Base-by-base conservation (phyloP, 2,888 invertebrate species). In the Ophonus ardosiacus region DNA sequence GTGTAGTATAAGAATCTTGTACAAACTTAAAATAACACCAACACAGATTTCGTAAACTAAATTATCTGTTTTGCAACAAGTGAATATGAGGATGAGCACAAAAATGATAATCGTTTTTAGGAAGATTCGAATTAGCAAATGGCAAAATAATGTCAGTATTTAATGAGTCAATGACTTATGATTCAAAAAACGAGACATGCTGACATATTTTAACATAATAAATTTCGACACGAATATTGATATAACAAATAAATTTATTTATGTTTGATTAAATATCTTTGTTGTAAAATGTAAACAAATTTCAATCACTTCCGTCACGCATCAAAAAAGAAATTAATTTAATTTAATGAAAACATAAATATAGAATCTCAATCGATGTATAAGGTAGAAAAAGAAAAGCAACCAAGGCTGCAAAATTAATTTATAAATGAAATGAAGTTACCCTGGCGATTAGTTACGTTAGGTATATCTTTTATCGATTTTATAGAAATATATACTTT, bases 371-470 rank as follows among this genome's bases (percentile, higher is more conserved):
- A 31, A 68, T 68, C n/a, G 68, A 68, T 68, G 31, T 18, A 40
- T 18, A 13, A 43, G 0, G 13, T 18, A 74, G 0, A 74, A 74
- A 74, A 74, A 18, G 18, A 74, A 74, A 74, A 40, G n/a, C 18
- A 18, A 74, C 43, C 43, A 43, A 43, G 71, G 43, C 10, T 43
- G 13, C 8, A 18, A 74, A 74, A 74, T 74, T 74, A 43, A 74
- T 74, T 40, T 43, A 43, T 68, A 31, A 68, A 68, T 38, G 31
- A n/a, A 68, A 5, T 6, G 68, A 43, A 43, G 18, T 17, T 74
- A 43, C 40, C 18, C 10, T 6, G 40, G 8, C 17, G 40, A 74
- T 74, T 74, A 74, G 71, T 74, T 74, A 74, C 71, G 71, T 43
- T 40, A 5, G 4, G 21, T 18, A 18, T 74, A 51, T 43, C 43